Evolutionary conservation across 2,797 vertebrate genomes (phyloP).

Genomic region (Prionace glauca): DNA sequence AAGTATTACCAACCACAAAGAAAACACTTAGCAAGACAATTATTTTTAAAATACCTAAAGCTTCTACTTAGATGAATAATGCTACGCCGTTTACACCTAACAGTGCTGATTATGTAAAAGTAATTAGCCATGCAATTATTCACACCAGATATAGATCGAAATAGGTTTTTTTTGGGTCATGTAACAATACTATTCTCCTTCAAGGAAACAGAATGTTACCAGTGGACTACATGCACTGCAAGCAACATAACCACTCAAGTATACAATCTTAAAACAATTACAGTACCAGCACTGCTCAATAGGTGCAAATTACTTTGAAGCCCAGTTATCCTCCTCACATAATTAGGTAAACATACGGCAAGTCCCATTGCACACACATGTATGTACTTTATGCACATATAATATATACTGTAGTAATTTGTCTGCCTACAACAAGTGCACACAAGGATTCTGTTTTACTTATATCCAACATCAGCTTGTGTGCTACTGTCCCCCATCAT

Average conservation of each 20-base stretch:
- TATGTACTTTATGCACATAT: not conserved
- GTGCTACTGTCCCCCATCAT: not conserved
- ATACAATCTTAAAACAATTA: not conserved
- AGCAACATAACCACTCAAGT: not conserved
- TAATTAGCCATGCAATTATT: not conserved
- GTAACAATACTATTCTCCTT: not conserved
- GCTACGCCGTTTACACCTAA: no score
- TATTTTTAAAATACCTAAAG: not conserved
- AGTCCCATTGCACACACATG: not conserved
- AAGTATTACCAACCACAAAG: not conserved
- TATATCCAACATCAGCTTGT: not conserved
- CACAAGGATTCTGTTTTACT: not conserved
- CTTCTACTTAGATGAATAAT: constrained; percentile 20
- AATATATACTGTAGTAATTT: not conserved
- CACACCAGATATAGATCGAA: constrained; percentile 16
- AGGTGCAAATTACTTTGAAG: not conserved
- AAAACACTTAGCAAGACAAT: not conserved
- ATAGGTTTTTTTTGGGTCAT: not conserved
- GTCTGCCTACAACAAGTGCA: not conserved
- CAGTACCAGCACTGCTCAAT: not conserved
- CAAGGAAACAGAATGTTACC: constrained; percentile 6
- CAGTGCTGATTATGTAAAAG: constrained; percentile 10
- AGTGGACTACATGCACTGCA: not conserved
- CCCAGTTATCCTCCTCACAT: not conserved
- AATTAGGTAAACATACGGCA: not conserved